These are phyloP conservation scores for Petrocephalus sullivani DNA, from an alignment of 2,797 vertebrate genomes.

Conservation along the genomic window DNA sequence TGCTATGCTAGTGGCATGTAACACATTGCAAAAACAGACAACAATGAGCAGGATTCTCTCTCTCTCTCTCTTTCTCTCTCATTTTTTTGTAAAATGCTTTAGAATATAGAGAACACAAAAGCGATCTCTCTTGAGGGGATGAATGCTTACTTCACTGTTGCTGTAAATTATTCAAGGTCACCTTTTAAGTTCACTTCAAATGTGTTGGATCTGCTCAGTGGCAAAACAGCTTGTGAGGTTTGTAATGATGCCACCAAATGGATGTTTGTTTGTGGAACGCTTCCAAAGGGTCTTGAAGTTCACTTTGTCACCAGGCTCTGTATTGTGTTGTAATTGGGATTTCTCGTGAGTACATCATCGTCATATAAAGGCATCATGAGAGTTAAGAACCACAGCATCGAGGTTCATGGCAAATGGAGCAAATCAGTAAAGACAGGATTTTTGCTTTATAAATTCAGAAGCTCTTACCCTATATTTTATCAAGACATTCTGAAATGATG, in stretches of 20 bases:
- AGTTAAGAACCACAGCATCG: background rate
- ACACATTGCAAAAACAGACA: background rate
- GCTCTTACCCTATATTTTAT: background rate
- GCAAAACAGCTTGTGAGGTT: conserved; percentile 15
- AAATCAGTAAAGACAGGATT: background rate
- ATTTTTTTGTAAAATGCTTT: background rate
- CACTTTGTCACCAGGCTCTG: background rate
- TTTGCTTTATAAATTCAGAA: background rate
- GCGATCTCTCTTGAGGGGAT: background rate
- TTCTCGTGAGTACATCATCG: background rate
- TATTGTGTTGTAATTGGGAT: conserved; percentile 14
- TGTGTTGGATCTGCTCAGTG: background rate
- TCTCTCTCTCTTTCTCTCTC: background rate
- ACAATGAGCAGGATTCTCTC: background rate
- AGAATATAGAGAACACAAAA: background rate
- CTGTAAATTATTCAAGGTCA: conserved; percentile 19
- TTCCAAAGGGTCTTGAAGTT: background rate
- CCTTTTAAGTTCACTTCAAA: conserved; percentile 13
- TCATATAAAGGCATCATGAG: background rate
- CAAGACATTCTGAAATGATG: background rate
- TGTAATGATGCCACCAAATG: conserved; percentile 16
- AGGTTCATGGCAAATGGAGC: background rate
- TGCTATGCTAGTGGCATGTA: background rate
- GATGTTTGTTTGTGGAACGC: background rate
- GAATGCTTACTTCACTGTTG: background rate